These are phyloP conservation scores for Hystrix cristata DNA, from an alignment of 2,113 vertebrate species.

Conservation along the genomic window DNA sequence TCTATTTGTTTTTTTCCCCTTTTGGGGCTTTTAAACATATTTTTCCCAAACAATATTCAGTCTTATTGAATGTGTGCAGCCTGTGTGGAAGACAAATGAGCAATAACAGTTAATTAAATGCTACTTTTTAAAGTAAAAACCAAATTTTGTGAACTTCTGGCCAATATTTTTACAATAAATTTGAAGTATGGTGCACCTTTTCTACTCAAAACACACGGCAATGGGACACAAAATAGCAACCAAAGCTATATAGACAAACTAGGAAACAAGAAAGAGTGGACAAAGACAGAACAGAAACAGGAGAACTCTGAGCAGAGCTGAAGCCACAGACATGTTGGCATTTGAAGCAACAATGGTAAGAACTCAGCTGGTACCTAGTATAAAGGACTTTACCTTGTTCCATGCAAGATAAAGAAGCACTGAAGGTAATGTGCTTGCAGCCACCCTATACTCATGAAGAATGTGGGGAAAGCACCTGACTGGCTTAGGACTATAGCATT, in stretches of 20 bases:
- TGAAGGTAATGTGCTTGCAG: not conserved
- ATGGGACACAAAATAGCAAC: not conserved
- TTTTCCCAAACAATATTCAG: not conserved
- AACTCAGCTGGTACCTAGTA: not conserved
- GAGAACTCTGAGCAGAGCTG: not conserved
- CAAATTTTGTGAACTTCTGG: not conserved
- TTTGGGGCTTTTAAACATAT: not conserved
- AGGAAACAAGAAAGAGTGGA: not conserved
- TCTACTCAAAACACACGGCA: not conserved
- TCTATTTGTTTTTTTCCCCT: not conserved
- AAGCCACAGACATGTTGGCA: not conserved
- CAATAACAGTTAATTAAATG: not conserved
- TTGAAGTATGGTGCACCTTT: not conserved
- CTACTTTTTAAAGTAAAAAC: not conserved
- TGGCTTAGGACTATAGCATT: not conserved
- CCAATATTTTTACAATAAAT: not conserved
- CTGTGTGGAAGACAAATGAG: not conserved
- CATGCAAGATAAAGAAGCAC: not conserved
- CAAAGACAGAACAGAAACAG: not conserved
- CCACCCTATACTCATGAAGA: not conserved
- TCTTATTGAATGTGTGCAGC: not conserved
- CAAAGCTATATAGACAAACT: not conserved
- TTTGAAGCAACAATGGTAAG: not conserved
- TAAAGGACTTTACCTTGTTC: not conserved
- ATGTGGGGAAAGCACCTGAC: not conserved